Conservation (phyloP, 1,140 invertebrate species). For the Paralvinella palmiformis region DNA sequence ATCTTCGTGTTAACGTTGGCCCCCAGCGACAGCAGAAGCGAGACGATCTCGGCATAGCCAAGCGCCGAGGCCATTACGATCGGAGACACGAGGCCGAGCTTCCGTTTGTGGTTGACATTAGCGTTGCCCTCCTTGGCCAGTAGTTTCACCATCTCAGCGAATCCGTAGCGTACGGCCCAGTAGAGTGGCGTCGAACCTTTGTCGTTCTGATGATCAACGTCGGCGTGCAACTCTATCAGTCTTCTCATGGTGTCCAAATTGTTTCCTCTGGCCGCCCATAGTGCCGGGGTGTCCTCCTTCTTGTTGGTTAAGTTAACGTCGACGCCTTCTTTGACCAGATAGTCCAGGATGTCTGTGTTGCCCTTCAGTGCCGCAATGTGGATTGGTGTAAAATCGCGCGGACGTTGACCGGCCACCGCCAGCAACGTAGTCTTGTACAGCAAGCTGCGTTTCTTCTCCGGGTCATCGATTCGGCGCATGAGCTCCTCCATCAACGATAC, state of each 20-base stretch:
- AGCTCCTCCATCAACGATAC: slow-evolving; percentile 4
- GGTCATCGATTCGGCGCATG: neutral
- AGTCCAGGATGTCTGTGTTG: slow-evolving; percentile 15
- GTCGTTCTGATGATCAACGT: slow-evolving; percentile 23
- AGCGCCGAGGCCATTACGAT: slow-evolving; percentile 22
- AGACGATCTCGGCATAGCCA: slow-evolving; percentile 22
- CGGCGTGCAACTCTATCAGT: slow-evolving; percentile 17
- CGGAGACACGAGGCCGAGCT: slow-evolving; percentile 21
- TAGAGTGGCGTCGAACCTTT: slow-evolving; percentile 26
- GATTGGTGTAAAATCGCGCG: slow-evolving; percentile 16
- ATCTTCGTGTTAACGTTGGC: slow-evolving; percentile 14
- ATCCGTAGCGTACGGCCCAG: slow-evolving; percentile 26
- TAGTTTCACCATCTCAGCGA: slow-evolving; percentile 15
- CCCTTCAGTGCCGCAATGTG: slow-evolving; percentile 21
- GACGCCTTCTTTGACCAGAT: slow-evolving; percentile 9
- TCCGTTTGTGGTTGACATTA: slow-evolving; percentile 16
- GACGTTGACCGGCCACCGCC: slow-evolving; percentile 21
- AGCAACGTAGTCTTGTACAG: slow-evolving; percentile 11
- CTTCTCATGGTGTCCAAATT: slow-evolving; percentile 15
- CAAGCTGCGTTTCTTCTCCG: neutral
- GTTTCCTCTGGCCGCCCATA: slow-evolving; percentile 21
- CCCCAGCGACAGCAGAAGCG: slow-evolving; percentile 17
- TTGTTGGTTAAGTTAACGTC: slow-evolving; percentile 19
- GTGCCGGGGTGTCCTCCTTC: slow-evolving; percentile 22
- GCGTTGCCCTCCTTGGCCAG: slow-evolving; percentile 21